phyloP scores from a whole-genome alignment of 1,140 invertebrate genomes.

The Theocolax elegans region DNA sequence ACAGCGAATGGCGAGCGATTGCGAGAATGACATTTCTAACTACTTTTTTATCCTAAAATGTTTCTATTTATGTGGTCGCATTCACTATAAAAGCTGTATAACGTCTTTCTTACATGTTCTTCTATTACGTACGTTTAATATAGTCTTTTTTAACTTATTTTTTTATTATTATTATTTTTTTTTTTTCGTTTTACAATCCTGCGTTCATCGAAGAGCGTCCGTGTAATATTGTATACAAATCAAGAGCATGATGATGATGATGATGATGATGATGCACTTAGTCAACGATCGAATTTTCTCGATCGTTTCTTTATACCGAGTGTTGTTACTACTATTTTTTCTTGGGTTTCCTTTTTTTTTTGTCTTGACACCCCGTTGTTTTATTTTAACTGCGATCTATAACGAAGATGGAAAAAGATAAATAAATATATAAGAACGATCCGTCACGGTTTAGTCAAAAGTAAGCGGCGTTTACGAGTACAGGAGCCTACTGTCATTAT shows the following conservation, averaged over 20 bases:
- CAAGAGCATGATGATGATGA: neutral
- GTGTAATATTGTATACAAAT: neutral
- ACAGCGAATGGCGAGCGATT: neutral
- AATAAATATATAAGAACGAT: conserved; percentile 8
- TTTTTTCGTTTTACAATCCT: conserved; percentile 3
- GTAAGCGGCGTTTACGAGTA: conserved; percentile 16
- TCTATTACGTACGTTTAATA: no score
- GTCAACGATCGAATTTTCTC: conserved; percentile 10
- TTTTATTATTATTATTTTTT: neutral
- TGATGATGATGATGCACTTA: no score
- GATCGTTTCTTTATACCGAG: neutral
- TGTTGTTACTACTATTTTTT: conserved; percentile 23
- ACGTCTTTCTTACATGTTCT: conserved; percentile 18
- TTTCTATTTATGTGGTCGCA: neutral
- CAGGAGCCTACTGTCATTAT: conserved; percentile 11
- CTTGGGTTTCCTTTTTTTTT: conserved; percentile 8
- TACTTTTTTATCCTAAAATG: conserved; percentile 8
- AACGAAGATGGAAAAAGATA: no score
- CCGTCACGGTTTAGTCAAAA: conserved; percentile 31
- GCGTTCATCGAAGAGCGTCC: no score
- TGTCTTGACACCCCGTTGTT: neutral
- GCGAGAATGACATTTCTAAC: conserved; percentile 8
- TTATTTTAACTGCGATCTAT: neutral
- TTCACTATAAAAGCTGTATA: conserved; percentile 6
- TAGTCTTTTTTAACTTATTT: neutral